Percentiles rank a stretch among this genome's conserved stretches.
phyloP scores from a whole-genome alignment of 2,113 vertebrate genomes.

The Colinus virginianus region DNA sequence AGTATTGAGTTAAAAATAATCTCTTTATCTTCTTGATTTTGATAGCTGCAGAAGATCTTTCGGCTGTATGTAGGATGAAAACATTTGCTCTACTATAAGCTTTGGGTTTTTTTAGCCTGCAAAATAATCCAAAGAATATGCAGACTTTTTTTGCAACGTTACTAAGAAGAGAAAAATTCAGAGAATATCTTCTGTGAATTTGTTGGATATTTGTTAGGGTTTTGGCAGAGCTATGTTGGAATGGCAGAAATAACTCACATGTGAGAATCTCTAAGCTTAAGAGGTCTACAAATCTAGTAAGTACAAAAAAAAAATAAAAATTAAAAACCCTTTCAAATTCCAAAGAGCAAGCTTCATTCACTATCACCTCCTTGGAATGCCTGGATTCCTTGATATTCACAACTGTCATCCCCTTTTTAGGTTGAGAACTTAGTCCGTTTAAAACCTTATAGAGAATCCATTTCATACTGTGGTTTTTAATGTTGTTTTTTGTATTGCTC shows the following conservation, averaged over 20 bases:
- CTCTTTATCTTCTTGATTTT: neutral
- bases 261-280: neutral
- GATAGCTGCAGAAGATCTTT: neutral
- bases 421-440: neutral
- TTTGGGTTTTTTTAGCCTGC: neutral
- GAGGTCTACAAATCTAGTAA: neutral
- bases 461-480: neutral
- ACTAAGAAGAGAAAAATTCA: neutral
- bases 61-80: neutral
- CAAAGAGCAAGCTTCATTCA: neutral
- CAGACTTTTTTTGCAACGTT: neutral
- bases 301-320: neutral
- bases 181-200: neutral
- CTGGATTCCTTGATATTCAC: neutral
- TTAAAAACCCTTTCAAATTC: neutral
- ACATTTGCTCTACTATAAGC: neutral
- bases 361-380: neutral
- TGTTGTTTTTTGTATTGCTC: neutral
- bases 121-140: neutral
- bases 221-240: neutral
- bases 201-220: neutral
- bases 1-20: neutral
- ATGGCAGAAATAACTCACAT: neutral
- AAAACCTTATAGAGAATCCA: neutral
- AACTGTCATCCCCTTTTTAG: neutral